These are phyloP conservation scores for Clusia tigrina DNA, from an alignment of 2,888 invertebrate genomes.

Conservation along the genomic window DNA sequence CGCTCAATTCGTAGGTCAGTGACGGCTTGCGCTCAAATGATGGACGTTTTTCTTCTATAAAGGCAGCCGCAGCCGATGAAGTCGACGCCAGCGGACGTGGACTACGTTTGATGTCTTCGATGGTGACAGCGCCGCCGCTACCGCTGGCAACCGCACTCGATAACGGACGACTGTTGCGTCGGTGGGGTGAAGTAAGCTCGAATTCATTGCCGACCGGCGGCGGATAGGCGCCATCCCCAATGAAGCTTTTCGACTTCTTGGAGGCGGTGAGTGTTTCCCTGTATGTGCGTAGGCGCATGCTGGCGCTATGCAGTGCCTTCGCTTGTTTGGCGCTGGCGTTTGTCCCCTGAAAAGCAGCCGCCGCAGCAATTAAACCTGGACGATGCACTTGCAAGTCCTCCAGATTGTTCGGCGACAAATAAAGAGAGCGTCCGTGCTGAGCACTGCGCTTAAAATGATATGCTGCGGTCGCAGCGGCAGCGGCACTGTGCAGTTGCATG, in stretches of 20 bases:
- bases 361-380: slow-evolving; percentile 58
- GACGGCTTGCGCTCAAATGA: slow-evolving; percentile 63
- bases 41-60: slow-evolving; percentile 62
- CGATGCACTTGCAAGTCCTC: slow-evolving; percentile 62
- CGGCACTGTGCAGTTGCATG: slow-evolving; percentile 56
- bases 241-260: slow-evolving; percentile 65
- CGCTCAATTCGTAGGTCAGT: slow-evolving; percentile 59
- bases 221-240: slow-evolving; percentile 57
- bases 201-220: slow-evolving; percentile 51
- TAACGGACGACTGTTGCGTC: slow-evolving; percentile 63
- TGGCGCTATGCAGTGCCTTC: slow-evolving; percentile 62
- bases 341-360: slow-evolving; percentile 62
- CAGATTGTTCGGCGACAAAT: slow-evolving; percentile 63
- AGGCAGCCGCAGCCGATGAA: slow-evolving; percentile 51
- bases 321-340: slow-evolving; percentile 63
- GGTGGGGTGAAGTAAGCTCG: slow-evolving; percentile 63
- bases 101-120: slow-evolving; percentile 64
- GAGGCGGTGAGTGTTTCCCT: slow-evolving; percentile 62
- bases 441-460: slow-evolving; percentile 63
- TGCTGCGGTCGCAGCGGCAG: slow-evolving; percentile 56
- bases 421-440: slow-evolving; percentile 62
- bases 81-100: slow-evolving; percentile 57
- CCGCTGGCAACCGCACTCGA: slow-evolving; percentile 49
- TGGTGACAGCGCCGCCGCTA: slow-evolving; percentile 47
- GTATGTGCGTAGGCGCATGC: slow-evolving; percentile 61